phyloP scores from a whole-genome alignment of 2,113 vertebrate genomes.

The Vanacampus margaritifer region DNA sequence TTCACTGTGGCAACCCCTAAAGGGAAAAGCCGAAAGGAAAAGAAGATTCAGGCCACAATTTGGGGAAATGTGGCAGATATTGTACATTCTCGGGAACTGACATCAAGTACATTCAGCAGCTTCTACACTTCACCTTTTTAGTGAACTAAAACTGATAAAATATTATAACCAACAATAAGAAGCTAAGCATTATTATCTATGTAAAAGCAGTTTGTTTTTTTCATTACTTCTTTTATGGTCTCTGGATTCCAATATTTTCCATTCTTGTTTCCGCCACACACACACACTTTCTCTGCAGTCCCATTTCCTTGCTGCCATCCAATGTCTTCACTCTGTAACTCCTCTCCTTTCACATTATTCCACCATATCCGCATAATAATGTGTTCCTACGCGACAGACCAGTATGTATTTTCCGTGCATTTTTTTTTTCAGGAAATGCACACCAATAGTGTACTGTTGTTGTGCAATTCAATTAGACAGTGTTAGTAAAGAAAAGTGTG shows the following conservation, averaged over 20 bases:
- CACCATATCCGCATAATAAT: slow-evolving; percentile 12
- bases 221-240: not conserved
- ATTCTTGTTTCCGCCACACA: not conserved
- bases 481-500: slow-evolving; percentile 7
- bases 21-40: too few relatives aligned
- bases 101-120: too few relatives aligned
- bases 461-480: slow-evolving; percentile 9
- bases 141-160: too few relatives aligned
- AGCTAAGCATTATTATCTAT: too few relatives aligned
- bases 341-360: slow-evolving; percentile 11
- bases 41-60: too few relatives aligned
- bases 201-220: not conserved
- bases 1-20: too few relatives aligned
- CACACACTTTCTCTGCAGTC: slow-evolving; percentile 12
- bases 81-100: too few relatives aligned
- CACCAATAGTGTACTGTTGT: not conserved
- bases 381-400: slow-evolving; percentile 4
- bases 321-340: not conserved
- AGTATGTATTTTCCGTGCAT: slow-evolving; percentile 6
- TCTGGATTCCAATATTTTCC: slow-evolving; percentile 10
- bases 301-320: slow-evolving; percentile 3
- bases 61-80: too few relatives aligned
- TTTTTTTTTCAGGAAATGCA: not conserved
- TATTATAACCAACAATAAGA: too few relatives aligned
- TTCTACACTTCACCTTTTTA: too few relatives aligned